Evolutionary conservation across 1,140 invertebrate genomes (phyloP), one percentile per base, ranked within the genome.

Genomic region (Episyrphus balteatus): DNA sequence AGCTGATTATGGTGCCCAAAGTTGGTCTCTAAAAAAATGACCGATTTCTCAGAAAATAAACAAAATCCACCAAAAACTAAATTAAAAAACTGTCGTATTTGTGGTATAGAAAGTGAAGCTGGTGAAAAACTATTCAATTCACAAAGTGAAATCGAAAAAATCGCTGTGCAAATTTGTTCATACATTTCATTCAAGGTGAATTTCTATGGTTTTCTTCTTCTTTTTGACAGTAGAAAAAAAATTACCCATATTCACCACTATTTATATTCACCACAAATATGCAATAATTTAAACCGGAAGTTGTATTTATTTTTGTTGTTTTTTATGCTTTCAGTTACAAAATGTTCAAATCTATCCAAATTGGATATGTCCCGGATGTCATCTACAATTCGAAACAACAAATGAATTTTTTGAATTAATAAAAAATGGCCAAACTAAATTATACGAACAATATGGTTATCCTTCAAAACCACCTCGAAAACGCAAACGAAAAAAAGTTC

Each of bases 331-430:
- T 38, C 13, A n/a, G 17, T 38, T 17, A 14, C 13, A 3, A 38
- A 17, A 38, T 38, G 6, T 38, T 14, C 17, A 38, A 38, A 38
- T 38, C 6, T 36, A 32, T 3, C 39, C 41, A 19, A 43, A 36
- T 9, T 43, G 33, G 17, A 18, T 48, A 31, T 47, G 45, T n/a
- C 17, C 21, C n/a, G 17, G 31, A 26, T 49, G 47, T 21, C 42
- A 49, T n/a, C 26, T 49, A 21, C 39, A 44, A 18, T 41, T 41
- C 21, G 34, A 43, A 33, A 30, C 42, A 3, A 49, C 42, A 6
- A 18, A 21, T 5, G 26, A 39, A 13, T 49, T 49, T 26, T 30
- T 49, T 12, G 14, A 26, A 15, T 18, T 39, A 14, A 37, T 49
- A 12, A 17, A 33, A 9, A 37, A 39, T 3, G 45, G 45, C 13